These are phyloP conservation scores for Lytechinus variegatus DNA, from an alignment of 35 echinoderm and acorn worm genomes.

Conservation along the genomic window DNA sequence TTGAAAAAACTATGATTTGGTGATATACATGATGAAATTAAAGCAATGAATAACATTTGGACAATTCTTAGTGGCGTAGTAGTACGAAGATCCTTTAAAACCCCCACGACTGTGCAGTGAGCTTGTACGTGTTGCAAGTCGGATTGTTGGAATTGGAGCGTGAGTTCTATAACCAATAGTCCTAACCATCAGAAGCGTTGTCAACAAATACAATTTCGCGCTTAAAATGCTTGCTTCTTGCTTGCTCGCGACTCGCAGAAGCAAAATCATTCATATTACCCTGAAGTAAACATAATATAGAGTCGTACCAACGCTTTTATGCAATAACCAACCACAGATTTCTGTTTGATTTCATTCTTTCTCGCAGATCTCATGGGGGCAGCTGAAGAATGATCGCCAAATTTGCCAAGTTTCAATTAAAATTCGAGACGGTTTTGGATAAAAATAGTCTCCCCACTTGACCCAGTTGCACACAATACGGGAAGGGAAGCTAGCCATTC, in stretches of 20 bases:
- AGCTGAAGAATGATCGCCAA: neutral
- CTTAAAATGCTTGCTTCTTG: conserved; percentile 12
- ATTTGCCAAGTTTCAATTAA: conserved; percentile 32
- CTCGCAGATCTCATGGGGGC: neutral
- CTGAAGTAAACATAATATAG: neutral
- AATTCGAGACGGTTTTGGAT: conserved; percentile 21
- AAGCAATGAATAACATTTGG: too few relatives aligned
- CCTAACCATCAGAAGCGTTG: neutral
- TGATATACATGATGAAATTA: too few relatives aligned
- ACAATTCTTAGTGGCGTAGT: too few relatives aligned
- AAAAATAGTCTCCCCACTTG: conserved; percentile 15
- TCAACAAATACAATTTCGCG: neutral
- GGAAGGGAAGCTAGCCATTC: neutral
- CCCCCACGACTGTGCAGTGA: too few relatives aligned
- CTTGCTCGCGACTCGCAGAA: neutral
- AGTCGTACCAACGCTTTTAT: neutral
- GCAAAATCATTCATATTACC: neutral
- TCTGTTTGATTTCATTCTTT: neutral
- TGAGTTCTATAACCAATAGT: neutral
- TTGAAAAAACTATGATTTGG: too few relatives aligned
- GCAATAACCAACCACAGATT: neutral
- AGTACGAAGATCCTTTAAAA: too few relatives aligned
- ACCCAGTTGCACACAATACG: conserved; percentile 23
- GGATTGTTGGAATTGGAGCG: neutral
- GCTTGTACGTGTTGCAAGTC: too few relatives aligned